phyloP scores from a whole-genome alignment of 2,113 vertebrate genomes.

The Pterophyllum scalare region DNA sequence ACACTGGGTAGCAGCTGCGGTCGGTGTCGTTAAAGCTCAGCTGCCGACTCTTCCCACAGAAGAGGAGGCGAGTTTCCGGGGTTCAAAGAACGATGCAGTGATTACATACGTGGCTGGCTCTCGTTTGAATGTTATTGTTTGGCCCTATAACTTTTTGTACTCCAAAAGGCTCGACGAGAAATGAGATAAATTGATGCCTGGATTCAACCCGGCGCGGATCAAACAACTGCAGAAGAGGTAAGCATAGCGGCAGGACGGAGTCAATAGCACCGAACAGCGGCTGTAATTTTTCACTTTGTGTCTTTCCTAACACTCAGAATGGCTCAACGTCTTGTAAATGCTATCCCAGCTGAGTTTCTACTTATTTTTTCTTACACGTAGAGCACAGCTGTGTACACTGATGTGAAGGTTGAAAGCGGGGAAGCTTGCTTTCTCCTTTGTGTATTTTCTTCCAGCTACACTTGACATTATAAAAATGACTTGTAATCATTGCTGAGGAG shows the following conservation, averaged over 20 bases:
- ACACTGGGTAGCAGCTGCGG: conserved; percentile 39
- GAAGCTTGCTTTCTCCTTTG: not conserved
- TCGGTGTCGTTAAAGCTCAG: conserved; percentile 15
- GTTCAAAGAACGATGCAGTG: not conserved
- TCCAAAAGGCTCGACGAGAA: not conserved
- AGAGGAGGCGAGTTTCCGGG: not conserved
- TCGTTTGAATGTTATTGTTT: not conserved
- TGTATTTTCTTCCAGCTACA: not conserved
- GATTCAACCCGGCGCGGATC: conserved; percentile 48
- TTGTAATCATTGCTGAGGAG: conserved; percentile 11
- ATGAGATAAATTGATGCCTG: conserved; percentile 64
- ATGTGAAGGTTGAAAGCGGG: not conserved
- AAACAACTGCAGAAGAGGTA: conserved; percentile 69
- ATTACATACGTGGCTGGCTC: not conserved
- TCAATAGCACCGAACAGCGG: not conserved
- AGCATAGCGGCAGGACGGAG: conserved; percentile 34
- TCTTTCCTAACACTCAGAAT: not conserved
- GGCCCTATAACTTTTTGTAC: not conserved
- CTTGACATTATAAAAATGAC: not conserved
- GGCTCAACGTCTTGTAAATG: not conserved
- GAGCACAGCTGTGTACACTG: not conserved
- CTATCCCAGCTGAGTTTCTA: not conserved
- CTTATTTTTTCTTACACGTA: not conserved
- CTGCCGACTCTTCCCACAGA: conserved; percentile 22
- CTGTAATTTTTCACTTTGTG: not conserved